Conservation (phyloP, 2,888 invertebrate species). For the Branchellion lobata region DNA sequence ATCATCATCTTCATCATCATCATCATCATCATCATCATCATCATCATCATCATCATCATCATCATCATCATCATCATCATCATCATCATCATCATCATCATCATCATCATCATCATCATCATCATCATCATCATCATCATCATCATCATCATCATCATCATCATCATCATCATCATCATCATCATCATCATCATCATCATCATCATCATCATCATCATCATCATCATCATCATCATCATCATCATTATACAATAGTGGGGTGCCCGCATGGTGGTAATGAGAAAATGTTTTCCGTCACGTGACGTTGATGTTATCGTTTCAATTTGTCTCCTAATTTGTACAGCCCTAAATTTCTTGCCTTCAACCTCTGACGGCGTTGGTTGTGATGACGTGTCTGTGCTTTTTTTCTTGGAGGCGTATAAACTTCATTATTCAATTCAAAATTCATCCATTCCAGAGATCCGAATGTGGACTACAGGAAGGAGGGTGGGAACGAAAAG, state of each 20-base stretch:
- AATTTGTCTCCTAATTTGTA: neutral
- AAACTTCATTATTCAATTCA: too few relatives aligned
- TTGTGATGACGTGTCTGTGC: too few relatives aligned
- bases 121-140: conserved; percentile 26
- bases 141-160: conserved; percentile 31
- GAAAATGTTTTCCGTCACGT: neutral
- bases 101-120: conserved; percentile 31
- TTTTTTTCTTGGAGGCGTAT: too few relatives aligned
- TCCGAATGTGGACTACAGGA: too few relatives aligned
- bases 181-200: conserved; percentile 14
- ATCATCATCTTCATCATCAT: conserved; percentile 26
- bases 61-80: conserved; percentile 25
- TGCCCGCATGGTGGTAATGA: neutral
- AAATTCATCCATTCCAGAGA: too few relatives aligned
- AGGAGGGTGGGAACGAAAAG: too few relatives aligned
- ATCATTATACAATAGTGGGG: too few relatives aligned
- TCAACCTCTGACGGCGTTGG: too few relatives aligned
- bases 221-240: neutral
- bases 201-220: neutral
- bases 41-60: conserved; percentile 28
- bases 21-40: neutral
- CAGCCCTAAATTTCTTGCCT: neutral
- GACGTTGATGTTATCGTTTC: neutral
- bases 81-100: conserved; percentile 25
- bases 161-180: neutral